Percentiles rank a stretch among this genome's conserved stretches.
These are phyloP conservation scores for Oreochromis tanganicae DNA, from an alignment of 2,113 vertebrate species.

Conservation along the genomic window DNA sequence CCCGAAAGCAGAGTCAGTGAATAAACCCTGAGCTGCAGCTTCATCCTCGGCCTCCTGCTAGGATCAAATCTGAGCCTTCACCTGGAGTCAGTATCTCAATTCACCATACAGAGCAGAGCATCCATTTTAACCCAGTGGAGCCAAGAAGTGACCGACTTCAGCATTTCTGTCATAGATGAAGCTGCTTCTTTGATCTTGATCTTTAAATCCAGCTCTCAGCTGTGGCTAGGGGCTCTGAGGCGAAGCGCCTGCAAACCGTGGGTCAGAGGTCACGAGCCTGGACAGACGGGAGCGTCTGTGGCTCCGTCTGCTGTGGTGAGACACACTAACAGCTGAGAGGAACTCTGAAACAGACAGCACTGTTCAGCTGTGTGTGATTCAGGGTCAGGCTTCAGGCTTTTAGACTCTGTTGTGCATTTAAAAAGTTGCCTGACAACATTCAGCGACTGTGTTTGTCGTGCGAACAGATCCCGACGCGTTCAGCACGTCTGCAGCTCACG, in stretches of 20 bases:
- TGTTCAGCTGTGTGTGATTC: not conserved
- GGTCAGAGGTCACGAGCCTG: not conserved
- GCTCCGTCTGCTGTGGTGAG: not conserved
- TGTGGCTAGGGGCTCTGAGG: not conserved
- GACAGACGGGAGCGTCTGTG: not conserved
- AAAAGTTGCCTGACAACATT: not conserved
- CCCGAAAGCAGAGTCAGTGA: not conserved
- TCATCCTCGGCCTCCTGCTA: fast-evolving
- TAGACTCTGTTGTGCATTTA: not conserved
- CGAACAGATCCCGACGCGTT: not conserved
- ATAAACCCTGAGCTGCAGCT: not conserved
- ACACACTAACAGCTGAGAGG: not conserved
- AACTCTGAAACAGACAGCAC: not conserved
- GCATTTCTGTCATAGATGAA: fast-evolving
- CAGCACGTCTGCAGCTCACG: fast-evolving
- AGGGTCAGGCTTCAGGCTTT: not conserved
- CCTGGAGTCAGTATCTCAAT: not conserved
- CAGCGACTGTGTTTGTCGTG: fast-evolving
- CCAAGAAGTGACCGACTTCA: not conserved
- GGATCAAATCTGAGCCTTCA: not conserved
- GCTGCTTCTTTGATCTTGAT: not conserved
- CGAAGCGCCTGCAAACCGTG: not conserved
- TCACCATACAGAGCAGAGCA: not conserved
- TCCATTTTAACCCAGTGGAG: not conserved
- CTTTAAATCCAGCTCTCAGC: not conserved